These are phyloP conservation scores for Geopemphigus sp. DNA, from an alignment of 1,140 invertebrate species.

Conservation along the genomic window DNA sequence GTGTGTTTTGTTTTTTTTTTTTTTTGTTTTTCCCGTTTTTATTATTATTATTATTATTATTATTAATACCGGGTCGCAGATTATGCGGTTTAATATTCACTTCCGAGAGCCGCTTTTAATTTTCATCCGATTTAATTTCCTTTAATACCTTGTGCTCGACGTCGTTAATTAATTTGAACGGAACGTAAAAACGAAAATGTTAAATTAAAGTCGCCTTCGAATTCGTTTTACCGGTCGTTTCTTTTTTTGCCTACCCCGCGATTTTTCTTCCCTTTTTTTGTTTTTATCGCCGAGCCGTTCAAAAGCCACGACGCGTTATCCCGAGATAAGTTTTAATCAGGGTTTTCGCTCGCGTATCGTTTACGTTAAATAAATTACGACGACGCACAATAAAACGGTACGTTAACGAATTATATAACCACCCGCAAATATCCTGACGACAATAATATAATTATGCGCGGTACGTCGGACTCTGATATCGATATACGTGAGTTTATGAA, in stretches of 20 bases:
- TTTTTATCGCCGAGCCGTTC: background rate
- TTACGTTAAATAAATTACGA: too few relatives aligned
- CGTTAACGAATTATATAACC: too few relatives aligned
- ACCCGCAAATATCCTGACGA: too few relatives aligned
- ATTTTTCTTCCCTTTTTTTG: background rate
- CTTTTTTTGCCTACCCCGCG: too few relatives aligned
- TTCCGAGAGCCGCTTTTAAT: constrained; percentile 49
- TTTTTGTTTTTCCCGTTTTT: background rate
- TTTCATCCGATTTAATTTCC: constrained; percentile 50
- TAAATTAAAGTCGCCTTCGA: constrained; percentile 29
- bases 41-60: constrained; percentile 37
- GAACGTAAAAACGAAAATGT: constrained; percentile 28
- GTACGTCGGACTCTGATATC: too few relatives aligned
- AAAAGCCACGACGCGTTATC: background rate
- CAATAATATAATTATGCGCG: too few relatives aligned
- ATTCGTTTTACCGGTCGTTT: constrained; percentile 31
- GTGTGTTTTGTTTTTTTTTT: too few relatives aligned
- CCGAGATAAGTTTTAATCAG: too few relatives aligned
- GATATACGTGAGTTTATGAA: too few relatives aligned
- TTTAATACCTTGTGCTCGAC: constrained; percentile 45
- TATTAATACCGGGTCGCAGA: constrained; percentile 49
- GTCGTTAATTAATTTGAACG: constrained; percentile 49
- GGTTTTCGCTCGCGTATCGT: too few relatives aligned
- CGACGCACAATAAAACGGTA: too few relatives aligned
- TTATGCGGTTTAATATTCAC: constrained; percentile 50